Evolutionary conservation across 2,888 invertebrate species (phyloP), one percentile per base, ranked within the genome.

Genomic region (Apoderus coryli): DNA sequence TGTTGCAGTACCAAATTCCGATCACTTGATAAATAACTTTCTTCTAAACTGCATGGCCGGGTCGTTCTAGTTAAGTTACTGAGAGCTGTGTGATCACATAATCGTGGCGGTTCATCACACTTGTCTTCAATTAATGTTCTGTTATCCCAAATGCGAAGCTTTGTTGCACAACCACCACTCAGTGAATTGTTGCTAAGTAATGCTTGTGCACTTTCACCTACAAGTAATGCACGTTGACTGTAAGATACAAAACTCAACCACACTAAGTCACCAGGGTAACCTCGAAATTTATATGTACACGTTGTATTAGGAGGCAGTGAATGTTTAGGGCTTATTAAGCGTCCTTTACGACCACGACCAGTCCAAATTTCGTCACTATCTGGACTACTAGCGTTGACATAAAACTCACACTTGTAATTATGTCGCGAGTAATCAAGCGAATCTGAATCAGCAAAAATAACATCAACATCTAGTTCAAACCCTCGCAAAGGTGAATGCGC

Each of bases 221-320:
- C 61, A 44, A 76, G 63, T 37, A 82, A 61, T 39, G 80, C 78
- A 49, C 81, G 71, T 45, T 84, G 78, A 43, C 76, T 78, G 60
- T 81, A 86, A 40, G 82, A 82, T 40, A 81, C 73, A 54, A 86
- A 86, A 57, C 81, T 85, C 43, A 86, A 65, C 88, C 88, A 88
- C 33, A 88, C 74, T 37, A 79, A 67, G 54, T 85, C 85, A 29
- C 75, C 72, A 4, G 75, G 69, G 40, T 74, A 70, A 14, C 85
- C 86, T 51, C 74, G 72, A 54, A 88, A 82, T 42, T 73, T 76
- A 69, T 85, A 88, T 14, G 77, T 78, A 62, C 88, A 88, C 25
- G 82, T 84, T 32, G 85, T 81, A 51, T 80, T 79, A 2, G 84
- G 82, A 10, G 86, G 80, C 44, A 86, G 63, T 26, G 85, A 80